Conservation (phyloP, 2,797 vertebrate genomes). For the Botia almorhae region DNA sequence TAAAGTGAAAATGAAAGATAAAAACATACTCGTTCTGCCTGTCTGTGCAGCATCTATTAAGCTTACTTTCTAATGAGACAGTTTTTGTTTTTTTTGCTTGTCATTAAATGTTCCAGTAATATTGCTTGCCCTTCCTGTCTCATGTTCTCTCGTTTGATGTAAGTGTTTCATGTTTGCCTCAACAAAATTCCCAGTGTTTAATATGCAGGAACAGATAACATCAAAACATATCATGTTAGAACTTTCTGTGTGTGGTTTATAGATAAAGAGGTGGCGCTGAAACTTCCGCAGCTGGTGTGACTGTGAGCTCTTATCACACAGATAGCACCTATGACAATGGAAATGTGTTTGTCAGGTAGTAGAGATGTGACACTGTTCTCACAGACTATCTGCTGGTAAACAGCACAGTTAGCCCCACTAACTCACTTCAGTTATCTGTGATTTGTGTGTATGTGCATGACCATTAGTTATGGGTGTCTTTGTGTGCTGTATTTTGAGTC, state of each 20-base stretch:
- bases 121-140: slow-evolving; percentile 17
- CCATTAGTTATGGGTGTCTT: slow-evolving; percentile 24
- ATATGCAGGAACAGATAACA: slow-evolving; percentile 40
- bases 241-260: slow-evolving; percentile 48
- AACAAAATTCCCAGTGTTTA: slow-evolving; percentile 29
- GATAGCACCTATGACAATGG: slow-evolving; percentile 39
- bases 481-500: slow-evolving; percentile 5
- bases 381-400: not conserved
- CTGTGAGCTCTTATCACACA: slow-evolving; percentile 46
- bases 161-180: slow-evolving; percentile 14
- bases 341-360: slow-evolving; percentile 17
- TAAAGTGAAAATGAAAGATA: not conserved
- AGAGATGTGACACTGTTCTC: not conserved
- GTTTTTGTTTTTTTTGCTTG: slow-evolving; percentile 1
- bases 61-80: not conserved
- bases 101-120: not conserved
- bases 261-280: slow-evolving; percentile 46
- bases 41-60: slow-evolving; percentile 1
- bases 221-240: slow-evolving; percentile 42
- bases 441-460: not conserved
- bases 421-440: not conserved
- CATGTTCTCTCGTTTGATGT: slow-evolving; percentile 31
- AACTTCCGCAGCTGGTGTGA: slow-evolving; percentile 30
- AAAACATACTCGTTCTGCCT: not conserved
- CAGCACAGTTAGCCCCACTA: not conserved